Evolutionary conservation across 2,888 invertebrate genomes (phyloP).

Genomic region (Drosophila kanekoi): DNA sequence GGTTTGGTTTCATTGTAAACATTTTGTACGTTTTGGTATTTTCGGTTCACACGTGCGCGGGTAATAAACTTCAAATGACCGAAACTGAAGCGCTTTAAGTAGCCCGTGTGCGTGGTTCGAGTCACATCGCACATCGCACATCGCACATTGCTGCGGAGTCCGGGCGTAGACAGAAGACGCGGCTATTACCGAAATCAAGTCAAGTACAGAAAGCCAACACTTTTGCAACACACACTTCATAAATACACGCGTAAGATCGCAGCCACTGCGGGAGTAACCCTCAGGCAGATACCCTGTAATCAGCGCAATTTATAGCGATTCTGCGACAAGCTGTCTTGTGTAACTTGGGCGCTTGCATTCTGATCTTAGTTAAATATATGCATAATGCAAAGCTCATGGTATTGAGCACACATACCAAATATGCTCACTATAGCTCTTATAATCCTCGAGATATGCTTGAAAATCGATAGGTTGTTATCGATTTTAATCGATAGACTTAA

Average conservation of each 20-base stretch:
- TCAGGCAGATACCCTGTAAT: neutral
- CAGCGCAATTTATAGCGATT: too few relatives aligned
- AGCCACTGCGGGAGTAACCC: neutral
- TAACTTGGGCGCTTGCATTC: too few relatives aligned
- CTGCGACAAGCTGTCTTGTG: too few relatives aligned
- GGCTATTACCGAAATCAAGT: constrained; percentile 46
- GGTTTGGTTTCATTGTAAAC: constrained; percentile 77
- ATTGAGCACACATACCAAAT: too few relatives aligned
- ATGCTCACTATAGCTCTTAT: too few relatives aligned
- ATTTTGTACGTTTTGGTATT: constrained; percentile 73
- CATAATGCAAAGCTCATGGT: too few relatives aligned
- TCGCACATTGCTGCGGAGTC: neutral
- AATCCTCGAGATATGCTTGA: too few relatives aligned
- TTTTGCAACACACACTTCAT: constrained; percentile 62
- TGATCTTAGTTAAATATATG: too few relatives aligned
- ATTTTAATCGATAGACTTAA: too few relatives aligned
- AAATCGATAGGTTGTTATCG: too few relatives aligned
- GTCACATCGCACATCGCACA: constrained; percentile 30
- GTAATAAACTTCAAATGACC: constrained; percentile 77
- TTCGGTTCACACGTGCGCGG: constrained; percentile 82
- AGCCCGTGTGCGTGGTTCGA: constrained; percentile 51
- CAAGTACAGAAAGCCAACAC: constrained; percentile 72
- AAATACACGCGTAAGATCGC: constrained; percentile 10
- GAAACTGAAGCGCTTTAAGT: constrained; percentile 70
- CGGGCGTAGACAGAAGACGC: constrained; percentile 4